These are phyloP conservation scores for Diplosoma virens DNA, from an alignment of 23 tunicate species.

Conservation along the genomic window DNA sequence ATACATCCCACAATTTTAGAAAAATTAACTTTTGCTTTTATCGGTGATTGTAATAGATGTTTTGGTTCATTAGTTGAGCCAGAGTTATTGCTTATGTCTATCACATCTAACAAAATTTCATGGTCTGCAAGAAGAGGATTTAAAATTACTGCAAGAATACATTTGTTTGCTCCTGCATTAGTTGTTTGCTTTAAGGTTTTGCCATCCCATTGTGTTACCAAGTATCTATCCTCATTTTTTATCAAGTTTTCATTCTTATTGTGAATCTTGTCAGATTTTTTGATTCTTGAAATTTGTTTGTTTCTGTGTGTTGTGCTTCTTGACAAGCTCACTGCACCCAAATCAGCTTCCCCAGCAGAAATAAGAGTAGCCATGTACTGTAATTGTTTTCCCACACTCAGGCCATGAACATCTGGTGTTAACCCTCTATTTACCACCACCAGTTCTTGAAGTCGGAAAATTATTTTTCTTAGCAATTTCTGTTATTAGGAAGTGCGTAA, in stretches of 20 bases:
- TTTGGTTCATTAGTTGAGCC: no score
- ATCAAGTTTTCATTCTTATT: background rate
- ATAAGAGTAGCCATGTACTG: background rate
- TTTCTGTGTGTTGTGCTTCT: background rate
- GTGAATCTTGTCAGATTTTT: background rate
- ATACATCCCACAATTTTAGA: no score
- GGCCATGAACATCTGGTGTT: background rate
- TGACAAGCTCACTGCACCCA: conserved; percentile 1
- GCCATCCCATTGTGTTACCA: conserved; percentile 24
- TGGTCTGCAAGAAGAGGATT: background rate
- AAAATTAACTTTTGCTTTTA: no score
- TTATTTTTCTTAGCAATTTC: no score
- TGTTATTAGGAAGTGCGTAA: no score
- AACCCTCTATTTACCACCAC: no score
- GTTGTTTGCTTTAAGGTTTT: background rate
- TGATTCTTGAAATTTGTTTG: background rate
- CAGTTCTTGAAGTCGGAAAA: no score
- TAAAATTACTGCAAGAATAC: background rate
- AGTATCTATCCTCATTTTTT: conserved; percentile 5
- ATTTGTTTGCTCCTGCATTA: background rate
- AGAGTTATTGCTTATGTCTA: background rate
- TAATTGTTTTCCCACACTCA: conserved; percentile 11
- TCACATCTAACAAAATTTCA: background rate
- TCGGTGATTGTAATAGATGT: no score
- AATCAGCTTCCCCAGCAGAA: background rate